Evolutionary conservation across 2,888 invertebrate genomes (phyloP).

Genomic region (Penaeus monodon): DNA sequence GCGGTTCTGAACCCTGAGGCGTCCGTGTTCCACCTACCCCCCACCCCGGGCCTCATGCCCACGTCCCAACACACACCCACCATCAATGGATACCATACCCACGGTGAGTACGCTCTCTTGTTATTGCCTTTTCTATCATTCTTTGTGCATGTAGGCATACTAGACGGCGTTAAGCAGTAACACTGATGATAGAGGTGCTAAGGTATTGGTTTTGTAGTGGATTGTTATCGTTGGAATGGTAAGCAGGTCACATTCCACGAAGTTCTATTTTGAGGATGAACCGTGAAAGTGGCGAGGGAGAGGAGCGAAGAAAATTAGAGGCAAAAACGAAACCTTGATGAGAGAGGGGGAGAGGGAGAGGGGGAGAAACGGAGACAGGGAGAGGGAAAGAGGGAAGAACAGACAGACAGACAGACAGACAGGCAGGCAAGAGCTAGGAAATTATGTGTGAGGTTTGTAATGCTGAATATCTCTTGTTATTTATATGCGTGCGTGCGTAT

Average conservation of each 20-base stretch:
- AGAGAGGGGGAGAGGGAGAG: background rate
- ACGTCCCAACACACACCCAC: conserved; percentile 7
- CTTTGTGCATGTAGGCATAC: background rate
- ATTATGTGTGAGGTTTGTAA: no score
- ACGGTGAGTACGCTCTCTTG: conserved; percentile 21
- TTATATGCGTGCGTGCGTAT: no score
- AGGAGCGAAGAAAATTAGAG: no score
- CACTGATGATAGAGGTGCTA: no score
- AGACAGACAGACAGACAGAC: background rate
- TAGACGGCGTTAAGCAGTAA: no score
- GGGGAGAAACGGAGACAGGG: background rate
- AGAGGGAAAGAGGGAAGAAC: background rate
- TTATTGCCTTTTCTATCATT: background rate
- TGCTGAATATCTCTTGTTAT: no score
- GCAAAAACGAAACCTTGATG: background rate
- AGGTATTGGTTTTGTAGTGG: no score
- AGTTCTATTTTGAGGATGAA: no score
- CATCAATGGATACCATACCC: conserved; percentile 47
- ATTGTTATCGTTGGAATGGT: no score
- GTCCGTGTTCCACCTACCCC: conserved; percentile 49
- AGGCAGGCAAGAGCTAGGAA: no score
- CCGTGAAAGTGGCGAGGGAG: no score
- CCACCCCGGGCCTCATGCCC: conserved; percentile 21
- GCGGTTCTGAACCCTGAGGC: conserved; percentile 50
- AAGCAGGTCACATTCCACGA: no score